Evolutionary conservation across 2,888 invertebrate species (phyloP), one percentile per base, ranked within the genome.

Genomic region (Drosophila mimetica): DNA sequence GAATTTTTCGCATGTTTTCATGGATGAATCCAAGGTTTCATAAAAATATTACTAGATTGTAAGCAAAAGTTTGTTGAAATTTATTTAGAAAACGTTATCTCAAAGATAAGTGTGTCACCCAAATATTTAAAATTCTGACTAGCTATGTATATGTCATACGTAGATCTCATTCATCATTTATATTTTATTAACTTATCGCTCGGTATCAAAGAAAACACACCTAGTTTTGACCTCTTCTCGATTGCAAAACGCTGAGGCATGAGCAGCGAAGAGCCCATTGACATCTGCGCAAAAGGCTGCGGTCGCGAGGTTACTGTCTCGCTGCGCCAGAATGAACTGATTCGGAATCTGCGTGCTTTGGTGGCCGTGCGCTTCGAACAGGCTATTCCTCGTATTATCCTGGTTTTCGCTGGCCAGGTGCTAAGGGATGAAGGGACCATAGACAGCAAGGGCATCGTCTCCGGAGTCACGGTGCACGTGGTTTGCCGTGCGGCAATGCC

Each of bases 381-480:
- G 46, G 52, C 65, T 0, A 76, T 79, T 9, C 16, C 51, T 4
- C 28, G 47, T 0, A 69, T 82, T 3, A 55, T 88, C 25, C 50
- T 88, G 28, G 67, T 84, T 0, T 84, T 70, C 22, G 86, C 51
- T 1, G 84, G 84, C 0, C 67, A 77, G 36, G 70, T 84, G 46
- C 55, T 84, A 2, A 11, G 11, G 1, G 84, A 84, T 47, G 74
- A 41, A 30, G 84, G 83, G 20, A 86, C 88, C 22, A 76, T 84
- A n/a, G 80, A 72, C 51, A 22, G 57, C 3, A 48, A 64, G 11
- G 77, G 80, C 20, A 88, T 88, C 9, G 75, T 50, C 2, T 66
- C 78, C 4, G 88, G 80, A 0, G 80, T 78, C 3, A 86, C 74
- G 3, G 84, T 84, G 0, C 70, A 86, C 13, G 76, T 84, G n/a